phyloP scores from a whole-genome alignment of 2,888 invertebrate species.

The Keiferia lycopersicella region DNA sequence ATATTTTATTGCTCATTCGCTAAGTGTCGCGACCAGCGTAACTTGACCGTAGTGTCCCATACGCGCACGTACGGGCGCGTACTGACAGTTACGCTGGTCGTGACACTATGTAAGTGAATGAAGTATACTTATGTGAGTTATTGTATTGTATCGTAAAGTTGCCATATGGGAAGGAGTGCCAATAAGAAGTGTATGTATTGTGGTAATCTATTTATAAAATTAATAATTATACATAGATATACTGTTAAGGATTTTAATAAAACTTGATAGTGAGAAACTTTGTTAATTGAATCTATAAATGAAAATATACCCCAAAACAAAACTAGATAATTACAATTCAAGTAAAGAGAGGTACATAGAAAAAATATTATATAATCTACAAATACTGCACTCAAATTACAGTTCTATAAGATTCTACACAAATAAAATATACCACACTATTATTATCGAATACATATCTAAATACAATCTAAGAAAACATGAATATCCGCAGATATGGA shows the following conservation, averaged over 20 bases:
- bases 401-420: background rate
- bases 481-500: background rate
- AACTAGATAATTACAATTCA: slow-evolving; percentile 16
- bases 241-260: slow-evolving; percentile 74
- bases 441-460: slow-evolving; percentile 5
- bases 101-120: no score
- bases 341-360: background rate
- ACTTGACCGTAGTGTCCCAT: no score
- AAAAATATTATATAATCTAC: slow-evolving; percentile 1
- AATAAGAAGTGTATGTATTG: slow-evolving; percentile 56
- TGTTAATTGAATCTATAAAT: slow-evolving; percentile 46
- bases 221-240: slow-evolving; percentile 66
- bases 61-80: no score
- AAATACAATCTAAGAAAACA: background rate
- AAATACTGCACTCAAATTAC: slow-evolving; percentile 7
- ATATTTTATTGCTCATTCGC: no score
- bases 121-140: slow-evolving; percentile 46
- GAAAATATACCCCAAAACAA: slow-evolving; percentile 34
- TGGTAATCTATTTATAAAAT: slow-evolving; percentile 60
- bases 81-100: no score
- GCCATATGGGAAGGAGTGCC: slow-evolving; percentile 65
- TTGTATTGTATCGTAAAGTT: slow-evolving; percentile 47
- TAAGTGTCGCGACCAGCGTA: no score
- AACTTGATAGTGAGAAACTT: slow-evolving; percentile 59
- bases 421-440: slow-evolving; percentile 4